Evolutionary conservation across 1,140 invertebrate genomes (phyloP), one percentile per base, ranked within the genome.

Genomic region (Sitobion miscanthi): DNA sequence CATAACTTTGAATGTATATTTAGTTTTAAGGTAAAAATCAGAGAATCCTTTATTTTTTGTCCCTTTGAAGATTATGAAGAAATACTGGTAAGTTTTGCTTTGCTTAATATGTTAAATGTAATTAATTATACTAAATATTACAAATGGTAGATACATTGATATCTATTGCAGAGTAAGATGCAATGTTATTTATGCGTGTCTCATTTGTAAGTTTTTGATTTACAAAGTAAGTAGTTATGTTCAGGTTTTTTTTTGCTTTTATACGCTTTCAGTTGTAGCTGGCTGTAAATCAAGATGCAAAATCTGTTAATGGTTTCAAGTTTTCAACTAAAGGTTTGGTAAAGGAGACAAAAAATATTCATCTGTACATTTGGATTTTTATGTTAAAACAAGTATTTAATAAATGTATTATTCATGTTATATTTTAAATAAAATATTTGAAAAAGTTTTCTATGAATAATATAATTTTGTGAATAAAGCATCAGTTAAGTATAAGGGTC

Each of bases 31-130:
- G 57, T 38, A 85, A 54, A 86, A 92, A 52, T 49, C 20, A 92
- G 47, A 83, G 91, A 92, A 92, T 85, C 21, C 14, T 90, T 38
- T 92, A 92, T 93, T 93, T 93, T 83, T 93, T 93, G 91, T 93
- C 52, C 85, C 91, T 83, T 54, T 54, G 91, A 93, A 93, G 49
- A 93, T 54, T 86, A 86, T 93, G 91, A 93, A 93, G 77, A 85
- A 35, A 42, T 45, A 85, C 14, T 38, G 82, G 91, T 93, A 93
- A 93, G 91, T 85, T 54, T 49, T 57, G 91, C 91, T 93, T 93
- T 45, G 91, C 91, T 93, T 49, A 21, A 25, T 49, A 77, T 77
- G 30, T 77, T 77, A 77, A 49, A 9, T 49, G 8, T 45, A 38
- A 42, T 42, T 30, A 47, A 17, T 45, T 47, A 49, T n/a, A 47